phyloP scores from a whole-genome alignment of 2,888 invertebrate genomes.

The Andrena trimmerana region DNA sequence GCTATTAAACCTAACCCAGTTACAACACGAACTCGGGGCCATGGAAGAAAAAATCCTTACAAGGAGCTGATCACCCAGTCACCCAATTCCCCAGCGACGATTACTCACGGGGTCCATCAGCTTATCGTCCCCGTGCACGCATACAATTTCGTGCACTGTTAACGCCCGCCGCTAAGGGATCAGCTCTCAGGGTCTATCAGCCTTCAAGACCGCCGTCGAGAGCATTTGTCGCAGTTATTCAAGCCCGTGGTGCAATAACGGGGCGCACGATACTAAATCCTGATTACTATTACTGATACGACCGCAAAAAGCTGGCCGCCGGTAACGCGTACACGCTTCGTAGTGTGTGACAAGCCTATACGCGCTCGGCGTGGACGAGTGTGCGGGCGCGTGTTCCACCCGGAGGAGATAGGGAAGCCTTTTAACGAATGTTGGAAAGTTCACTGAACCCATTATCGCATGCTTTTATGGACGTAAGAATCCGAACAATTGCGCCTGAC shows the following conservation, averaged over 20 bases:
- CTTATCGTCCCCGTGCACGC: constrained; percentile 4
- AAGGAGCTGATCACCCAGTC: constrained; percentile 14
- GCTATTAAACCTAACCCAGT: too few species aligned
- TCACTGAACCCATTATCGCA: constrained; percentile 62
- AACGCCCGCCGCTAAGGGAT: constrained; percentile 36
- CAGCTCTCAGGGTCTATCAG: constrained; percentile 15
- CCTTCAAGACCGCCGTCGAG: constrained; percentile 23
- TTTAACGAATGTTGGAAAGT: constrained; percentile 65
- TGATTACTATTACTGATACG: constrained; percentile 72
- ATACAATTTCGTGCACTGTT: constrained; percentile 50
- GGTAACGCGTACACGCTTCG: constrained; percentile 42
- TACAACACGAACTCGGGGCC: too few species aligned
- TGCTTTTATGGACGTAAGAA: constrained; percentile 36
- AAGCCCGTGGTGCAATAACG: constrained; percentile 69
- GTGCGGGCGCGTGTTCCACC: constrained; percentile 17
- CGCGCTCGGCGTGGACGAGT: neutral
- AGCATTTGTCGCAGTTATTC: constrained; percentile 68
- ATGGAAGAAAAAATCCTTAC: neutral
- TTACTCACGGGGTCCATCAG: neutral
- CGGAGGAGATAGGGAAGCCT: constrained; percentile 46
- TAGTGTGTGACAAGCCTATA: constrained; percentile 13
- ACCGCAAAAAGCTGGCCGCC: constrained; percentile 62
- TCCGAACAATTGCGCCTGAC: constrained; percentile 59
- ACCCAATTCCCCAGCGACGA: constrained; percentile 8
- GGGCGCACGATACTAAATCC: constrained; percentile 69